Evolutionary conservation across 2,888 invertebrate genomes (phyloP).

Genomic region (Ophion ellenae): DNA sequence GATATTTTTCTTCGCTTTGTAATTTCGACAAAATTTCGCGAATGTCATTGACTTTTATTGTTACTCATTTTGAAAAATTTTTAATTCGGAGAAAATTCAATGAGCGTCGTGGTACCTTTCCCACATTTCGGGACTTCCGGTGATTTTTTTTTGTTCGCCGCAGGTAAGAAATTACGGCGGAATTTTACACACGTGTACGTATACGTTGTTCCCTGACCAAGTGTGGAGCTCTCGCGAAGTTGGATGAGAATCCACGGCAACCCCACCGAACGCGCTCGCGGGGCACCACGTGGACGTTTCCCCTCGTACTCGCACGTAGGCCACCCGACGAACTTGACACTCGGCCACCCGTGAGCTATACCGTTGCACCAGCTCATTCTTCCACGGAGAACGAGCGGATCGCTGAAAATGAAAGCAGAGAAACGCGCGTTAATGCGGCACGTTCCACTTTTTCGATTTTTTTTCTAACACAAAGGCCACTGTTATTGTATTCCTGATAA

Average conservation of each 20-base stretch:
- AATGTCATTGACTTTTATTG: not conserved
- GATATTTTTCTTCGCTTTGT: too few relatives aligned
- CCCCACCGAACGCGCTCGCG: conserved; percentile 13
- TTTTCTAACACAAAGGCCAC: too few relatives aligned
- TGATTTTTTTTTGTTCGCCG: too few relatives aligned
- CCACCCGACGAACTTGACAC: conserved; percentile 50
- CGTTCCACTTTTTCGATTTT: too few relatives aligned
- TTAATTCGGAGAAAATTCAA: not conserved
- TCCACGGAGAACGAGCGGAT: not conserved
- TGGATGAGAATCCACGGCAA: conserved; percentile 22
- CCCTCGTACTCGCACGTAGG: conserved; percentile 25
- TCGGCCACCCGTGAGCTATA: conserved; percentile 19
- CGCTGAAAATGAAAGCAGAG: conserved; percentile 4
- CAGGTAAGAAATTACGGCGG: too few relatives aligned
- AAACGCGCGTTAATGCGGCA: too few relatives aligned
- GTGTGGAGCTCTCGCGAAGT: not conserved
- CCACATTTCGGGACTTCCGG: not conserved
- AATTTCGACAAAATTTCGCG: not conserved
- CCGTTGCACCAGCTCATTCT: conserved; percentile 11
- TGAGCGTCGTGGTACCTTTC: not conserved
- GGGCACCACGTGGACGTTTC: conserved; percentile 36
- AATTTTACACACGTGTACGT: too few relatives aligned
- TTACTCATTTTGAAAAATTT: not conserved
- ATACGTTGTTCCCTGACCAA: too few relatives aligned
- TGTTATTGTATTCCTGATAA: too few relatives aligned